A percentile compares a stretch with the other conserved stretches of the same genome.
phyloP scores from a whole-genome alignment of 1,140 invertebrate genomes.

The Drosophila persimilis region DNA sequence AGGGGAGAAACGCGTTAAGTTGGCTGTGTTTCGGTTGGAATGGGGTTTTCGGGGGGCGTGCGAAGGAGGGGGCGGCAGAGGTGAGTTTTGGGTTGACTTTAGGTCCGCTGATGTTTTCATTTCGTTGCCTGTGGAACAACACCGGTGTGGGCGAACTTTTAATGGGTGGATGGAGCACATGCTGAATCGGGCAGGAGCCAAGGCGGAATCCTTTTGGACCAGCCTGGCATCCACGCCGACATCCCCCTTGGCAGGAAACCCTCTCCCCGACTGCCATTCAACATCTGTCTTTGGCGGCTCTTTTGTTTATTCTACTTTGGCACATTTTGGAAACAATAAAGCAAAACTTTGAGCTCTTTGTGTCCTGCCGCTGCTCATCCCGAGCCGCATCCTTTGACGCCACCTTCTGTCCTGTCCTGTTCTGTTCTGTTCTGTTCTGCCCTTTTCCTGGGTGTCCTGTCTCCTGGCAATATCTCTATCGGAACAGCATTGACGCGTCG shows the following conservation, averaged over 20 bases:
- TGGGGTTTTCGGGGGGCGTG: background rate
- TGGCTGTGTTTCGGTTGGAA: too few species aligned
- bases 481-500: conserved; percentile 25
- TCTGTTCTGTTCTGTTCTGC: background rate
- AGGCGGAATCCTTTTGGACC: conserved; percentile 5
- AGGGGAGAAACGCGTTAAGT: background rate
- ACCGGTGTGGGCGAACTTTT: conserved; percentile 23
- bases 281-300: conserved; percentile 40
- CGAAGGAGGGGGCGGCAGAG: background rate
- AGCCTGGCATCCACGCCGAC: background rate
- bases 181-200: conserved; percentile 18
- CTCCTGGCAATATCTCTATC: conserved; percentile 59
- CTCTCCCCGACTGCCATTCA: background rate
- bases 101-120: conserved; percentile 69
- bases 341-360: conserved; percentile 75
- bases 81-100: conserved; percentile 54
- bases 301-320: conserved; percentile 76
- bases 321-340: conserved; percentile 80
- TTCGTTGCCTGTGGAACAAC: conserved; percentile 38
- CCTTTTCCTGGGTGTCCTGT: background rate
- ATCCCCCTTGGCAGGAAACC: background rate
- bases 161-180: conserved; percentile 37
- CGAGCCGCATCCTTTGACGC: conserved; percentile 10
- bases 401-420: background rate
- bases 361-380: conserved; percentile 47